Percentiles rank a stretch among this genome's conserved stretches.
Evolutionary conservation across 2,888 invertebrate genomes (phyloP).

Genomic region (Leistus spinibarbis): DNA sequence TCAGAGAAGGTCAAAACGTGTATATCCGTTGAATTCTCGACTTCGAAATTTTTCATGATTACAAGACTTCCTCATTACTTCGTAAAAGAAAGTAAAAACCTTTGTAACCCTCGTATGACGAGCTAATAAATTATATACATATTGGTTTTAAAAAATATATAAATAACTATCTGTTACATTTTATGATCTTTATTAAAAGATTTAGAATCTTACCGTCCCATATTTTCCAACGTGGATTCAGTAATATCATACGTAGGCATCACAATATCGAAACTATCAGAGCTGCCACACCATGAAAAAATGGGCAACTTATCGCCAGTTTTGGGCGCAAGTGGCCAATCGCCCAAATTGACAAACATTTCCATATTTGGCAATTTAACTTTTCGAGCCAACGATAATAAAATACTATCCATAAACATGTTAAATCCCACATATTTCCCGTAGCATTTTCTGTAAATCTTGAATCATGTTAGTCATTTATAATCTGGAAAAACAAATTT

Average conservation of each 20-base stretch:
- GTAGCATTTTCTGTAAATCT: slow-evolving; percentile 85
- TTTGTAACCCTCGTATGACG: too few relatives aligned
- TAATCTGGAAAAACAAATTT: not conserved
- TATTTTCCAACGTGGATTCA: slow-evolving; percentile 88
- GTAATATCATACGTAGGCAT: slow-evolving; percentile 96
- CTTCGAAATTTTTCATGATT: too few relatives aligned
- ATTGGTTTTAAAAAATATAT: not conserved
- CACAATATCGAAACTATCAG: slow-evolving; percentile 83
- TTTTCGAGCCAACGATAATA: slow-evolving; percentile 82
- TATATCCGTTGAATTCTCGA: too few relatives aligned
- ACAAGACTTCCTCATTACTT: too few relatives aligned
- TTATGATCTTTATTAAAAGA: not conserved
- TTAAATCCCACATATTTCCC: slow-evolving; percentile 96
- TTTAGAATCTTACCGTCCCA: slow-evolving; percentile 75
- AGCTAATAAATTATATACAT: too few relatives aligned
- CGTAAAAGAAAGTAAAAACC: too few relatives aligned
- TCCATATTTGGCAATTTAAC: slow-evolving; percentile 84
- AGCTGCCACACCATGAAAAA: slow-evolving; percentile 96
- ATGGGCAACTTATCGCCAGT: slow-evolving; percentile 69
- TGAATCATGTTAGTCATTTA: slow-evolving; percentile 19
- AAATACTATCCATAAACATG: slow-evolving; percentile 89
- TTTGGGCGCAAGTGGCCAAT: slow-evolving; percentile 83
- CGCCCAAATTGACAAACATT: slow-evolving; percentile 90
- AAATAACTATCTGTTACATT: not conserved
- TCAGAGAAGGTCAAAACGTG: too few relatives aligned